Evolutionary conservation across 2,888 invertebrate species (phyloP), one percentile per base, ranked within the genome.

Genomic region (Leucozona laternaria): DNA sequence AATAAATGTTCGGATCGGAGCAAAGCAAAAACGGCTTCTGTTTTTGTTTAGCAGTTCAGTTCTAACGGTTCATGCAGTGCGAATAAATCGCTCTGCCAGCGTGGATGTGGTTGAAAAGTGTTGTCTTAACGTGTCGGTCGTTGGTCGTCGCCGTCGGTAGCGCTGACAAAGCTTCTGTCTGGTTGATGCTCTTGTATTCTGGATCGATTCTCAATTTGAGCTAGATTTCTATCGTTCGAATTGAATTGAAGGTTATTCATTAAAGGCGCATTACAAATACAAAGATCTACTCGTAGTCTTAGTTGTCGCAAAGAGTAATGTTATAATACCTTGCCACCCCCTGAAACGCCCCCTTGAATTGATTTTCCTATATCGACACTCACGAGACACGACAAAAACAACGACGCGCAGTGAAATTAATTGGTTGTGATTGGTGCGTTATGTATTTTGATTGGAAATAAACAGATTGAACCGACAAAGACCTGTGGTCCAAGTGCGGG

Each of bases 371-470:
- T 57, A 17, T 50, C 66, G 57, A 37, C 22, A 17, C 40, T 11
- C 37, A n/a, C 25, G 22, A 25, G 25, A 50, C 50, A 25, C 31
- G 34, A n/a, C n/a, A n/a, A n/a, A n/a, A n/a, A n/a, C n/a, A n/a
- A n/a, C n/a, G n/a, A 34, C 62, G 50, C 34, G 13, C 6, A 55
- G 66, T 75, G 76, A 62, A 72, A 73, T 77, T 57, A 80, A 79
- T 70, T 84, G 72, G 45, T 72, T 53, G 50, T 66, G 64, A 84
- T 66, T 83, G 60, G 48, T 43, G 75, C 37, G 58, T 48, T 70
- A 43, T 71, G 71, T 62, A 60, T 71, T 82, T 73, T 70, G 75
- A 82, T 75, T 77, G 73, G 22, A 81, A 81, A 77, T 68, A 81
- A 81, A 81, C 50, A 78, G 78, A 76, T 84, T 73, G 22, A 79